These are phyloP conservation scores for Drosophila phalerata DNA, from an alignment of 2,888 invertebrate genomes.

Conservation along the genomic window DNA sequence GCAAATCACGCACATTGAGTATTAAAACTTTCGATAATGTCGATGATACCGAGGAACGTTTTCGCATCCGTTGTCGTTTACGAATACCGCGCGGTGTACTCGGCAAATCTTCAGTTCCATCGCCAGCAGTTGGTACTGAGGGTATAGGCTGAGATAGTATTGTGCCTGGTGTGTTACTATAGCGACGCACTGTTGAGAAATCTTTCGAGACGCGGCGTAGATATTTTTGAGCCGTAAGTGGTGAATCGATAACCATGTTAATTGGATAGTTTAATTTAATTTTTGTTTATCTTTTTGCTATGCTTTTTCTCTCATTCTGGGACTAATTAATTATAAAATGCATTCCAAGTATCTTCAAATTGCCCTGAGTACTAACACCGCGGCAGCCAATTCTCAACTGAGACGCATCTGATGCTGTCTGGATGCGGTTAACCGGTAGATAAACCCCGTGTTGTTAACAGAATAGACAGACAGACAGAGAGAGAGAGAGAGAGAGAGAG, in stretches of 20 bases:
- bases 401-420: conserved; percentile 49
- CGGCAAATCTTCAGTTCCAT: conserved; percentile 30
- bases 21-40: conserved; percentile 84
- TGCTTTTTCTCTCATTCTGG: not conserved
- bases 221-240: conserved; percentile 72
- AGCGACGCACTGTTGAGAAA: conserved; percentile 80
- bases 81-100: conserved; percentile 73
- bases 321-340: conserved; percentile 54
- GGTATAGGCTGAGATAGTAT: conserved; percentile 21
- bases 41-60: conserved; percentile 84
- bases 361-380: conserved; percentile 23
- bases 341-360: not conserved
- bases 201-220: conserved; percentile 80
- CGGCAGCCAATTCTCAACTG: conserved; percentile 61
- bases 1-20: conserved; percentile 84
- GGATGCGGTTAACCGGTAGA: conserved; percentile 20
- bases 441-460: conserved; percentile 43
- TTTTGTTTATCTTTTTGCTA: not conserved
- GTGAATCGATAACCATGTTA: conserved; percentile 71
- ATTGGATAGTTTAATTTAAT: not conserved
- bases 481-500: conserved; percentile 6
- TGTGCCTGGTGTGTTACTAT: conserved; percentile 69
- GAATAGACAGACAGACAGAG: conserved; percentile 6
- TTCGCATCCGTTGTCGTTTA: conserved; percentile 73
- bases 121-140: conserved; percentile 1